Conservation (phyloP, 2,797 vertebrate species). For the Rallus crepitans region DNA sequence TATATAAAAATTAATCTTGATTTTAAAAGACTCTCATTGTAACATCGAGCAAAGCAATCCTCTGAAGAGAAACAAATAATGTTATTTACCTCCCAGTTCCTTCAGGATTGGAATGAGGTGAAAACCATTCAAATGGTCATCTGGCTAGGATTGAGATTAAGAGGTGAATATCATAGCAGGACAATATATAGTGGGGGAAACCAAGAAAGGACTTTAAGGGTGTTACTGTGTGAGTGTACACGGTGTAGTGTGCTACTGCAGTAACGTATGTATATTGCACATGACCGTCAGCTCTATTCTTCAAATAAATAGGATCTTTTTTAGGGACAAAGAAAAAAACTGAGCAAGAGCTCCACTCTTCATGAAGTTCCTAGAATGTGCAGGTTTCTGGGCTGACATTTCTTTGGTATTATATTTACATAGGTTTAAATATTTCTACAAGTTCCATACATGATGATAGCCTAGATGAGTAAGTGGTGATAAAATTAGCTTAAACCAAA, state of each 20-base stretch:
- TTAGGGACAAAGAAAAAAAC: neutral
- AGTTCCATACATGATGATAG: neutral
- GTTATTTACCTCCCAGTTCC: neutral
- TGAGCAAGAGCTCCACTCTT: neutral
- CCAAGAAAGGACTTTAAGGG: neutral
- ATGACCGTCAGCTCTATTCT: neutral
- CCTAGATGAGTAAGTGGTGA: neutral
- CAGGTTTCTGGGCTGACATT: neutral
- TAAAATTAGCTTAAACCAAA: constrained; percentile 13
- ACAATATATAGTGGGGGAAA: neutral
- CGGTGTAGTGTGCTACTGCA: neutral
- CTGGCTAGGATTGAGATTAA: neutral
- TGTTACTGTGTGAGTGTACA: neutral
- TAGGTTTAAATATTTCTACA: constrained; percentile 18
- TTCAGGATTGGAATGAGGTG: neutral
- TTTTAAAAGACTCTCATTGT: neutral
- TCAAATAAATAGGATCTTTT: neutral
- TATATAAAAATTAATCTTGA: neutral
- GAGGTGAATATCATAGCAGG: neutral
- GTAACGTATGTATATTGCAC: neutral
- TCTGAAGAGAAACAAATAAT: neutral
- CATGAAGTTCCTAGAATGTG: neutral
- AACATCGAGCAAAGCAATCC: neutral
- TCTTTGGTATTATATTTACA: neutral
- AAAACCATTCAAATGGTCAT: neutral